Evolutionary conservation across 2,888 invertebrate genomes (phyloP), one percentile per base, ranked within the genome.

Genomic region (Pocota personata): DNA sequence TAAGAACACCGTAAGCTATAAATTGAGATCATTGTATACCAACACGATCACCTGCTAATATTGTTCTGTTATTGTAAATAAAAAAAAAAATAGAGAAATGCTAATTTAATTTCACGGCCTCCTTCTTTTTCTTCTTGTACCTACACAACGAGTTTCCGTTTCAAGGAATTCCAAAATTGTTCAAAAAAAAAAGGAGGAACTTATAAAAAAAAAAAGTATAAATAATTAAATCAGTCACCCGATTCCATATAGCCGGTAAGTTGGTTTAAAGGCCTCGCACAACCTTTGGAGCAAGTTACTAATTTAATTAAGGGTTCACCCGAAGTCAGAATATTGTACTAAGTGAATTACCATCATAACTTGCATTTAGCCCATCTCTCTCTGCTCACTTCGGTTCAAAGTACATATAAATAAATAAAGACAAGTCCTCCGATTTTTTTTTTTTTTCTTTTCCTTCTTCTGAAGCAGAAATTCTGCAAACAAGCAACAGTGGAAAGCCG

Each of bases 401-500:
- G 57, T 69, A 52, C 50, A 71, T 32, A 32, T 35, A 64, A 21
- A 78, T 35, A 62, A 50, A 77, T 43, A 46, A 40, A 71, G 32
- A 71, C 46, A 43, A 76, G 57, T 58, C 57, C 27, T 71, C 46
- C 27, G 12, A n/a, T 69, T 0, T 14, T 14, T 30, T 52, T 50
- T 7, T 24, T 32, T 48, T 21, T 67, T 40, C 21, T 35, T 58
- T 32, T 19, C 6, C 12, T 30, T n/a, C 21, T 46, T 24, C 24
- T 30, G 10, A n/a, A 19, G 52, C 37, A 21, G 14, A 60, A 58
- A 40, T 40, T 76, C 52, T 71, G 62, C 76, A 76, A 78, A 62
- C 72, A 72, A 76, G 80, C 82, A 82, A 82, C 77, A 78, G 66
- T 60, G 57, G 19, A 66, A 58, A 66, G n/a, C 37, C 30, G 30